phyloP scores from a whole-genome alignment of 2,113 vertebrate species.

The Engraulis encrasicolus region DNA sequence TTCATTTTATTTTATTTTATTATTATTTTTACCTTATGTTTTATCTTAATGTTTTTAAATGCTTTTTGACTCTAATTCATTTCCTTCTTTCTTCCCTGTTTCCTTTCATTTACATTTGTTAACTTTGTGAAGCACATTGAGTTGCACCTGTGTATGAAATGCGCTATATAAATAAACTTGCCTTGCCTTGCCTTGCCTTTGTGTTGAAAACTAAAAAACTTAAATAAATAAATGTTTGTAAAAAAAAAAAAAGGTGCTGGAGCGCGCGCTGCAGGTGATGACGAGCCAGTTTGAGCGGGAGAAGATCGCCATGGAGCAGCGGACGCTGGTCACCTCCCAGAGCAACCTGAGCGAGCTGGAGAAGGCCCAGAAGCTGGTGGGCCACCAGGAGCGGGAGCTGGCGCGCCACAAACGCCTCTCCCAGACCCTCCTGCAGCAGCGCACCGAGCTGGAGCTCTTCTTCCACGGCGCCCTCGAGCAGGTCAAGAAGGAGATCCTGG shows the following conservation, averaged over 20 bases:
- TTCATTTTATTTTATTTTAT: too few relatives aligned
- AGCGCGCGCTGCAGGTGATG: constrained; percentile 65
- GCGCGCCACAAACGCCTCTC: constrained; percentile 78
- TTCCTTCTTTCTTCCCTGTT: too few relatives aligned
- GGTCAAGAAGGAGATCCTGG: constrained; percentile 79
- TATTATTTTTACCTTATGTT: too few relatives aligned
- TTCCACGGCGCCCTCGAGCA: constrained; percentile 81
- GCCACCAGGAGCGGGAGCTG: constrained; percentile 80
- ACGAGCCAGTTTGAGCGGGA: constrained; percentile 64
- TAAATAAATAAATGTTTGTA: too few relatives aligned
- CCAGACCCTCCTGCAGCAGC: constrained; percentile 76
- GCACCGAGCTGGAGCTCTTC: constrained; percentile 83
- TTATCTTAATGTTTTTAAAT: too few relatives aligned
- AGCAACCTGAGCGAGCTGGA: constrained; percentile 72
- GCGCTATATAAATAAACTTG: too few relatives aligned
- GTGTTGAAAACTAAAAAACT: too few relatives aligned
- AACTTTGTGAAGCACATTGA: too few relatives aligned
- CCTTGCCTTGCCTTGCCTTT: too few relatives aligned
- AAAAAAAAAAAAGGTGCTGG: constrained; percentile 70
- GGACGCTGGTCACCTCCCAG: constrained; percentile 58
- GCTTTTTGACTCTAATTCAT: too few relatives aligned
- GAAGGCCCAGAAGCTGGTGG: constrained; percentile 78
- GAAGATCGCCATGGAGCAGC: constrained; percentile 56
- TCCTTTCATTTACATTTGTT: too few relatives aligned
- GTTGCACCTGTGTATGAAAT: too few relatives aligned